These are phyloP conservation scores for Spialia ferax DNA, from an alignment of 2,888 invertebrate genomes.

Conservation along the genomic window DNA sequence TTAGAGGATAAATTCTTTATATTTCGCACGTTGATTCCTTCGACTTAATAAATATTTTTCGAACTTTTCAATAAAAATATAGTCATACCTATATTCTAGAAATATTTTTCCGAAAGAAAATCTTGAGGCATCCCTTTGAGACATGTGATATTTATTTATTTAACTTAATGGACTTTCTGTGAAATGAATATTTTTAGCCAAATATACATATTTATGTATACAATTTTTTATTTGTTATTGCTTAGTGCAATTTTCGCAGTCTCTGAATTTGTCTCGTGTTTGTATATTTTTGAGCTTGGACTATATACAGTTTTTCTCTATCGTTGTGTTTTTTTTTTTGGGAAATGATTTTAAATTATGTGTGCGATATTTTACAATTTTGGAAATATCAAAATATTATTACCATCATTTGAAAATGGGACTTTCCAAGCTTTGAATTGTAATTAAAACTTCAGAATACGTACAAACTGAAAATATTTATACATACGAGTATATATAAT, in stretches of 20 bases:
- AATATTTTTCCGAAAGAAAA: background rate
- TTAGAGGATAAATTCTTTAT: no score
- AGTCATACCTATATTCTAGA: no score
- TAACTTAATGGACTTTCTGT: constrained; percentile 38
- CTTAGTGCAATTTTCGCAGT: constrained; percentile 49
- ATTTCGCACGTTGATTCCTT: no score
- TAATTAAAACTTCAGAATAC: no score
- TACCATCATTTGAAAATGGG: no score
- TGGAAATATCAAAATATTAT: background rate
- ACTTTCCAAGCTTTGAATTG: no score
- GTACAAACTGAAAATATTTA: background rate
- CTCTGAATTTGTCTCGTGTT: constrained; percentile 59
- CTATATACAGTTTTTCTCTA: constrained; percentile 50
- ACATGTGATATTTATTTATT: constrained; percentile 55
- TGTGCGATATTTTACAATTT: background rate
- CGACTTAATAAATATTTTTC: no score
- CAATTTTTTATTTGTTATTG: constrained; percentile 43
- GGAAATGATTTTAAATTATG: constrained; percentile 32
- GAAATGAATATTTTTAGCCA: constrained; percentile 40
- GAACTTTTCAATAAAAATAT: no score
- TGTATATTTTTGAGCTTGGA: constrained; percentile 79
- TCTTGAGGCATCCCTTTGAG: constrained; percentile 47
- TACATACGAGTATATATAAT: background rate
- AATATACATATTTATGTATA: constrained; percentile 41
- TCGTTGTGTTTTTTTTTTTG: constrained; percentile 34